Evolutionary conservation across 2,888 invertebrate species (phyloP).

Genomic region (Clepsis dumicolana): DNA sequence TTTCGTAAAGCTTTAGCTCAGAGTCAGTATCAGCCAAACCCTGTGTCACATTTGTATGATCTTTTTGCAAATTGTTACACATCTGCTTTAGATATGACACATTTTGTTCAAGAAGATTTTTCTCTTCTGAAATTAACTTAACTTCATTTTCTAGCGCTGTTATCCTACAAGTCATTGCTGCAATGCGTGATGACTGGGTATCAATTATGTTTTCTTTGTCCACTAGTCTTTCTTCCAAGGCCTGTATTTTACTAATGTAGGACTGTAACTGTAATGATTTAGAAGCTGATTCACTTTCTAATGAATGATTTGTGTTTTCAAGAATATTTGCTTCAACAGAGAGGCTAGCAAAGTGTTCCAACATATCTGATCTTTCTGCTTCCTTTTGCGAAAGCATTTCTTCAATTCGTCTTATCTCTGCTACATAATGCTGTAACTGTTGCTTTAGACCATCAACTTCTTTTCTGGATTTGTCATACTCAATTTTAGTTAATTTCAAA

Average conservation of each 20-base stretch:
- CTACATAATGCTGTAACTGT: constrained; percentile 93
- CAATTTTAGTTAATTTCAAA: constrained; percentile 87
- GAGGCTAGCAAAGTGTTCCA: constrained; percentile 92
- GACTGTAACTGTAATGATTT: constrained; percentile 86
- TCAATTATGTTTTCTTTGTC: constrained; percentile 79
- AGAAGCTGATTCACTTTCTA: constrained; percentile 92
- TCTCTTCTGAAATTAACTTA: constrained; percentile 76
- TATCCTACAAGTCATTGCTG: constrained; percentile 73
- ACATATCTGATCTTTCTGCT: constrained; percentile 91
- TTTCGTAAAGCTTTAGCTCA: constrained; percentile 79
- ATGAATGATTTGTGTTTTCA: constrained; percentile 92
- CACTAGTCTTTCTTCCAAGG: constrained; percentile 88
- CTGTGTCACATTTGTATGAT: constrained; percentile 58
- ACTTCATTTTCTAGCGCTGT: constrained; percentile 77
- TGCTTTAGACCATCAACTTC: constrained; percentile 91
- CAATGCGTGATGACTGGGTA: constrained; percentile 68
- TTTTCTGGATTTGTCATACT: constrained; percentile 89
- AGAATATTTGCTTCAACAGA: constrained; percentile 91
- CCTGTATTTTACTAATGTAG: constrained; percentile 80
- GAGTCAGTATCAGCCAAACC: constrained; percentile 68
- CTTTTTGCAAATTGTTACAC: constrained; percentile 73
- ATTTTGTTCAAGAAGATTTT: constrained; percentile 75
- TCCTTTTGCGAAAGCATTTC: constrained; percentile 91
- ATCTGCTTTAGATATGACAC: constrained; percentile 75
- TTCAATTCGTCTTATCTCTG: constrained; percentile 92